Base-by-base conservation (phyloP, 1,140 invertebrate genomes). In the Goniozus legneri region DNA sequence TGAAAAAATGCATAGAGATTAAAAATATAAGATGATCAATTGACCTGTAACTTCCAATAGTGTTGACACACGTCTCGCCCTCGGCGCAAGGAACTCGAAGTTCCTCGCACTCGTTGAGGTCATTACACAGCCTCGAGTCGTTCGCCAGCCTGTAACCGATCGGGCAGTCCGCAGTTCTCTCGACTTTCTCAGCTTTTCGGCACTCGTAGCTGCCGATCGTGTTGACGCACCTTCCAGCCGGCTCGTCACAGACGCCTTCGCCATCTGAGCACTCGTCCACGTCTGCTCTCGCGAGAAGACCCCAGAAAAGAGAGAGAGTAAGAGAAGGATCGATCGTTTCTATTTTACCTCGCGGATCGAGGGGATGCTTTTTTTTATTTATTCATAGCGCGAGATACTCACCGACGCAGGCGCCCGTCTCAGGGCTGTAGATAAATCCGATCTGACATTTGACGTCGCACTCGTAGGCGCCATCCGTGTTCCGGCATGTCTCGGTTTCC, bases 361-460 rank as follows among this genome's bases (percentile, higher is more conserved):
- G n/a, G n/a, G n/a, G n/a, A n/a, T n/a, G n/a, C n/a, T n/a, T n/a
- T n/a, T n/a, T n/a, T n/a, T n/a, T n/a, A n/a, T n/a, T n/a, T n/a
- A n/a, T n/a, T n/a, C n/a, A n/a, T n/a, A n/a, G n/a, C n/a, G n/a
- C n/a, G n/a, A n/a, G n/a, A n/a, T n/a, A 47, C 27, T 77, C 69
- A 66, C 80, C 80, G 15, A 75, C 62, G 20, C 80, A 82, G 8
- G 60, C 52, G 44, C 77, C 75, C n/a, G 76, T 76, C 2, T 55
- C 51, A 2, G 69, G 47, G 54, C 80, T 79, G 30, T 79, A 82
- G 44, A 80, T 80, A 60, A 83, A 88, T 6, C 87, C 87, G 24
- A 82, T 79, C 2, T 80, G 79, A 57, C 87, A 89, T 57, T 80
- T 80, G 14, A 69, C 48, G 35, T 69, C 63, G 63, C 84, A 83